Conservation (phyloP, 2,113 vertebrate genomes). For the Proterorhinus semilunaris region DNA sequence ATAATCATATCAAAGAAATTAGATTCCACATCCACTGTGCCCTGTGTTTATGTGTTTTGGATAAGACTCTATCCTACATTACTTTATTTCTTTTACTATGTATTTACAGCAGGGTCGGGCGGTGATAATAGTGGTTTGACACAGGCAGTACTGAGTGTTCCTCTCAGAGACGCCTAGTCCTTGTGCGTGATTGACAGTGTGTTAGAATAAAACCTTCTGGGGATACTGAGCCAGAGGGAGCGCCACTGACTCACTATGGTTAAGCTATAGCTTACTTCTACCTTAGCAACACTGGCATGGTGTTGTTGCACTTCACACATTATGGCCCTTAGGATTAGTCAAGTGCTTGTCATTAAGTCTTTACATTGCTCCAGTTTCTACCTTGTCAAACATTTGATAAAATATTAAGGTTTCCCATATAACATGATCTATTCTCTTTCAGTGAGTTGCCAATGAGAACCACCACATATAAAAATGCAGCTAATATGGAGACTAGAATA, state of each 20-base stretch:
- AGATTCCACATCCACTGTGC: no score
- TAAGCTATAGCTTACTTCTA: not conserved
- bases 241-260: not conserved
- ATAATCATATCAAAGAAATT: no score
- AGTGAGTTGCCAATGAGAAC: constrained; percentile 22
- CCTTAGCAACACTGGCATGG: not conserved
- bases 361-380: constrained; percentile 10
- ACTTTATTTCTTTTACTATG: not conserved
- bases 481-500: constrained; percentile 22
- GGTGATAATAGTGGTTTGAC: constrained; percentile 2
- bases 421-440: constrained; percentile 37
- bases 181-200: constrained; percentile 7
- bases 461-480: constrained; percentile 11
- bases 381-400: constrained; percentile 27
- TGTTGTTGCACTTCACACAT: not conserved
- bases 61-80: not conserved
- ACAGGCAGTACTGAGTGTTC: constrained; percentile 1
- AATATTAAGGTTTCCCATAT: constrained; percentile 30
- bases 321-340: not conserved
- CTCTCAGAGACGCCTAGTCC: constrained; percentile 8
- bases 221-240: not conserved
- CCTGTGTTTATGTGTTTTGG: not conserved
- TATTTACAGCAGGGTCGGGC: not conserved
- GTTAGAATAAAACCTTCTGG: constrained; percentile 11
- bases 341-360: constrained; percentile 24